These are phyloP conservation scores for Alligator mississippiensis DNA, from an alignment of 2,113 vertebrate species.

Conservation along the genomic window DNA sequence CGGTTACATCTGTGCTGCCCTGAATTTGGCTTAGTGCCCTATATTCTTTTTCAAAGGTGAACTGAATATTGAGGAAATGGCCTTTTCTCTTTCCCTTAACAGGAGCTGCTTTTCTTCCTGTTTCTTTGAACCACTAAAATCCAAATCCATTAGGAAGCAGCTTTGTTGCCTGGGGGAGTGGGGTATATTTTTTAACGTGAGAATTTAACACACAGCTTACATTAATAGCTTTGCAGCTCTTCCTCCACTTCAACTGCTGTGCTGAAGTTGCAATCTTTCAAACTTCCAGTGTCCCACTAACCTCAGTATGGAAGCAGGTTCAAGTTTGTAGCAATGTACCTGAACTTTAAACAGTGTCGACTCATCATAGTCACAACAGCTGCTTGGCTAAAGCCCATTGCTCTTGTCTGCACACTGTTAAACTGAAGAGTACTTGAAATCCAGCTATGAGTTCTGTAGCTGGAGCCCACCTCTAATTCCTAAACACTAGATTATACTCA, in stretches of 20 bases:
- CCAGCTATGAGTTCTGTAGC: not conserved
- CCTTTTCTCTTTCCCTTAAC: not conserved
- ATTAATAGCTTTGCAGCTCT: not conserved
- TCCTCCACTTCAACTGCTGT: not conserved
- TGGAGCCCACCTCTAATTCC: not conserved
- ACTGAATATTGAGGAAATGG: conserved; percentile 21
- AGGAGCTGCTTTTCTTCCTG: not conserved
- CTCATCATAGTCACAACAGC: not conserved
- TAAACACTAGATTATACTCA: not conserved
- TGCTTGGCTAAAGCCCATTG: accelerated
- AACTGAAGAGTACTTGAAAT: not conserved
- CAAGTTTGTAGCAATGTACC: not conserved
- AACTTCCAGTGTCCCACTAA: not conserved
- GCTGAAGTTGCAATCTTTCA: not conserved
- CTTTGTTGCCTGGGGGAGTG: not conserved
- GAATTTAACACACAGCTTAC: not conserved
- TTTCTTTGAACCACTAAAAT: not conserved
- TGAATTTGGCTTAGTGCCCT: not conserved
- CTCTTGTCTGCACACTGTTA: not conserved
- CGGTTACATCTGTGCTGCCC: not conserved
- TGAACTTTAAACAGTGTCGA: not conserved
- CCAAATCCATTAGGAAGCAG: not conserved
- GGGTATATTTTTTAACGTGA: not conserved
- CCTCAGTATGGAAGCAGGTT: not conserved
- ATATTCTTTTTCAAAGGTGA: conserved; percentile 6